A percentile compares a stretch with the other conserved stretches of the same genome.
Conservation (phyloP, 2,888 invertebrate species). For the Pterostichus madidus region DNA sequence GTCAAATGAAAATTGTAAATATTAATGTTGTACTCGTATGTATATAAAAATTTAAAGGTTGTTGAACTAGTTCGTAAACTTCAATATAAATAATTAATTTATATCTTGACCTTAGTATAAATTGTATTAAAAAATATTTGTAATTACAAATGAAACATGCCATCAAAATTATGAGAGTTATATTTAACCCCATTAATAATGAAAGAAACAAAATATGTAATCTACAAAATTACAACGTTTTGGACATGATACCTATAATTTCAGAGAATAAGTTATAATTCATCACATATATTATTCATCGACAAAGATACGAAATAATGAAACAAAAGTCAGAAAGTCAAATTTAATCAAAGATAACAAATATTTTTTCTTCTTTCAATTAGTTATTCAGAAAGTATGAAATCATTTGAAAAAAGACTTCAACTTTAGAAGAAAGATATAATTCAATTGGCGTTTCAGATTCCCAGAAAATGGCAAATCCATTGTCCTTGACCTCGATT, state of each 20-base stretch:
- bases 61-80: slow-evolving; percentile 10
- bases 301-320: background rate
- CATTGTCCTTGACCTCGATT: background rate
- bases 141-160: background rate
- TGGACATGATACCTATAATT: slow-evolving; percentile 6
- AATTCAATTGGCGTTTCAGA: background rate
- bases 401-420: background rate
- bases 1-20: too few species aligned
- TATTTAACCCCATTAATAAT: slow-evolving; percentile 17
- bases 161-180: background rate
- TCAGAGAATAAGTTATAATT: background rate
- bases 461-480: background rate
- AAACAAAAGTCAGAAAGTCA: slow-evolving; percentile 14
- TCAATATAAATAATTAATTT: background rate
- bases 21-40: too few species aligned
- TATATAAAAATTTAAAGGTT: background rate
- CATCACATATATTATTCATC: slow-evolving; percentile 9
- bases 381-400: background rate
- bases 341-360: background rate
- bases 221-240: background rate
- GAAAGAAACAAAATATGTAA: slow-evolving; percentile 9
- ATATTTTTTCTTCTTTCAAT: background rate
- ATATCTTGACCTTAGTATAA: background rate
- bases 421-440: background rate
- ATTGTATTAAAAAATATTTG: background rate